These are phyloP conservation scores for Halcyon smyrnensis DNA, from an alignment of 2,797 vertebrate species.

Conservation along the genomic window DNA sequence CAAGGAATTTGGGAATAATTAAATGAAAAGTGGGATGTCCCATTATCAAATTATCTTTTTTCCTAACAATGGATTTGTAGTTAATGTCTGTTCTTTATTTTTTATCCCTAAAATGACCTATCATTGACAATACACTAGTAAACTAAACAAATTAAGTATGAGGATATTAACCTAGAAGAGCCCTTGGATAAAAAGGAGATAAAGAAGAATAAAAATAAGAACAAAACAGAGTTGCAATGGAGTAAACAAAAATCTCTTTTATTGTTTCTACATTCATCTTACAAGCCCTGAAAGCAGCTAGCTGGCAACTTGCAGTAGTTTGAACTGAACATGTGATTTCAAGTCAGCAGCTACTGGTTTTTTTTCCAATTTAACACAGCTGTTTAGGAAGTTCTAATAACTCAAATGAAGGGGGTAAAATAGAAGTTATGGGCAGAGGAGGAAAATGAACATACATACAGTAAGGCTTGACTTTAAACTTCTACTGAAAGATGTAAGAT, in stretches of 20 bases:
- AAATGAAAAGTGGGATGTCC: neutral
- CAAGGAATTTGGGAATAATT: neutral
- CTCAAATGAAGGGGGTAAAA: neutral
- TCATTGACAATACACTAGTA: neutral
- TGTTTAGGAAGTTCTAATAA: neutral
- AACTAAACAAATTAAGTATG: neutral
- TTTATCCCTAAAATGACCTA: neutral
- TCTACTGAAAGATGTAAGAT: neutral
- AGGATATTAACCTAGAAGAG: neutral
- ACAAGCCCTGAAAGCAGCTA: neutral
- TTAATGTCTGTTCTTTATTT: neutral
- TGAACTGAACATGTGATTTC: slow-evolving; percentile 24
- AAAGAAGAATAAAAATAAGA: neutral
- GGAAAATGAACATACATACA: neutral
- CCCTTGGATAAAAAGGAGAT: neutral
- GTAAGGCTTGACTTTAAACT: neutral
- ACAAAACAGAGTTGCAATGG: neutral
- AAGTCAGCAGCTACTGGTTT: slow-evolving; percentile 38
- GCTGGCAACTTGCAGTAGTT: neutral
- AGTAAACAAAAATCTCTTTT: neutral
- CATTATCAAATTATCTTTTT: neutral
- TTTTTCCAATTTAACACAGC: slow-evolving; percentile 1
- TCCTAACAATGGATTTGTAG: neutral
- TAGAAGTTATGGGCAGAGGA: neutral
- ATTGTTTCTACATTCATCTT: neutral